phyloP scores from a whole-genome alignment of 1,140 invertebrate genomes.

The Pomacea maculata region DNA sequence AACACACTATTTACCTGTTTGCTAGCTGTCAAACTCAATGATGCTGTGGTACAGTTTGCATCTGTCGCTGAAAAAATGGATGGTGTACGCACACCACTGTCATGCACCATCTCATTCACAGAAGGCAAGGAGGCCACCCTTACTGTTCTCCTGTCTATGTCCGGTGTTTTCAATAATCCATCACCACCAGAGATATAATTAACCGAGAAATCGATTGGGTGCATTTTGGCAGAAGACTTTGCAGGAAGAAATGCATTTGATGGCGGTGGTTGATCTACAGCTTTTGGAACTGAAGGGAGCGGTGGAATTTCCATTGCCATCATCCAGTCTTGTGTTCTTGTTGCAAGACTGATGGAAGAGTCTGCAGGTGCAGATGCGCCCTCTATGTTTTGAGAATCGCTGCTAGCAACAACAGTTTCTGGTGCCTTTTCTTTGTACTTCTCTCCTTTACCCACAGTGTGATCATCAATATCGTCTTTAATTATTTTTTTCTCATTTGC shows the following conservation, averaged over 20 bases:
- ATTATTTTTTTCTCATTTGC: background rate
- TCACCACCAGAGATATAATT: background rate
- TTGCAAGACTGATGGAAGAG: background rate
- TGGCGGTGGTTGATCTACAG: background rate
- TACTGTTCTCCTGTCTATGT: constrained; percentile 1
- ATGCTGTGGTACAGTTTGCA: background rate
- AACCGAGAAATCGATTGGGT: background rate
- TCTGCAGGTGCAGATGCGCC: background rate
- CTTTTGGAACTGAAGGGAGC: constrained; percentile 1
- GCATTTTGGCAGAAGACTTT: background rate
- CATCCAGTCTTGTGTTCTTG: too few relatives aligned
- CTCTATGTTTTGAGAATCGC: background rate
- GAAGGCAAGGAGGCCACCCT: background rate
- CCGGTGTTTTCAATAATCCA: constrained; percentile 5
- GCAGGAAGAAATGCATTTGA: background rate
- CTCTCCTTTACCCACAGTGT: background rate
- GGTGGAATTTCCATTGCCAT: background rate
- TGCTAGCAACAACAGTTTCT: background rate
- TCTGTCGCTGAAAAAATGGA: background rate
- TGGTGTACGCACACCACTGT: background rate
- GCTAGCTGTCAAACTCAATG: background rate
- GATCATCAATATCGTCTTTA: background rate
- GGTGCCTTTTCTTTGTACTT: background rate
- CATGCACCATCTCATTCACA: background rate
- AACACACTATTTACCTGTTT: constrained; percentile 1